A percentile compares a stretch with the other conserved stretches of the same genome.
phyloP scores from a whole-genome alignment of 2,888 invertebrate genomes.

The Himalopsyche tibetana region DNA sequence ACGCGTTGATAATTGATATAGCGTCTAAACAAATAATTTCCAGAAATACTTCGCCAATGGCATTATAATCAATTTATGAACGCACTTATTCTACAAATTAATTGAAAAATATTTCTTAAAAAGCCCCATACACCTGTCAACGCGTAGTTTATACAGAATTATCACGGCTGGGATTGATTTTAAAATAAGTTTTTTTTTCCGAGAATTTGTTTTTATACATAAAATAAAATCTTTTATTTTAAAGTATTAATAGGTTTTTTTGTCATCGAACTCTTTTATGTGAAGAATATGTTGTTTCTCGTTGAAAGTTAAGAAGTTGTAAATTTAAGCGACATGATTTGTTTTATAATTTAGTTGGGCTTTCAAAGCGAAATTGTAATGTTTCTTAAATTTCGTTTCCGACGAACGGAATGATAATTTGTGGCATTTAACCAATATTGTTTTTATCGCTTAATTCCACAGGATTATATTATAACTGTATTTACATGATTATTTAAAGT shows the following conservation, averaged over 20 bases:
- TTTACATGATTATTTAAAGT: no score
- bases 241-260: not conserved
- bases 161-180: constrained; percentile 28
- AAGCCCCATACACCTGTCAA: constrained; percentile 18
- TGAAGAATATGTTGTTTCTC: no score
- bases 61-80: constrained; percentile 43
- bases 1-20: constrained; percentile 13
- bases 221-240: constrained; percentile 5
- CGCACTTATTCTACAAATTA: constrained; percentile 8
- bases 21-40: constrained; percentile 5
- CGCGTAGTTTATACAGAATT: constrained; percentile 19
- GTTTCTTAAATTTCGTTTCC: no score
- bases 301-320: no score
- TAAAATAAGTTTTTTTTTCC: constrained; percentile 4
- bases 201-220: not conserved
- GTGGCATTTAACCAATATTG: no score
- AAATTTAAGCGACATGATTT: no score
- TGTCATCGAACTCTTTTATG: not conserved
- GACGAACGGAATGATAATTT: no score
- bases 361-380: no score
- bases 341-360: no score
- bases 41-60: constrained; percentile 3
- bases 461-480: no score
- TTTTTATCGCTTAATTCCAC: no score
- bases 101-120: constrained; percentile 41